Percentiles rank a stretch among this genome's conserved stretches.
phyloP scores from a whole-genome alignment of 2,797 vertebrate genomes.

The Holocentrus rufus region DNA sequence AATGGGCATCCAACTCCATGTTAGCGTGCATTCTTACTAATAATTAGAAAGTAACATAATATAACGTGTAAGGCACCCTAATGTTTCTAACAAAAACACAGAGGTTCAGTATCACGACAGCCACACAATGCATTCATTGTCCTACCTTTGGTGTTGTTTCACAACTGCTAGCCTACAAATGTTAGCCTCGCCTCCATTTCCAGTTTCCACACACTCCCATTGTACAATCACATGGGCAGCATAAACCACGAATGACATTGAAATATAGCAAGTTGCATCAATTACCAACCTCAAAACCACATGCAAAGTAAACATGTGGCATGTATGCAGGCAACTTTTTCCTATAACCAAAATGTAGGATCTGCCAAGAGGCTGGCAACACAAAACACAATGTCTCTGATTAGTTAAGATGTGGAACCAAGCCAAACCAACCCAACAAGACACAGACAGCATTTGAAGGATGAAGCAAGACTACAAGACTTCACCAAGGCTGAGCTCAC shows the following conservation, averaged over 20 bases:
- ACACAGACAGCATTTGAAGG: constrained; percentile 45
- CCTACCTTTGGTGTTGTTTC: constrained; percentile 38
- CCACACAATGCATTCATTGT: constrained; percentile 5
- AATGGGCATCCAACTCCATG: neutral
- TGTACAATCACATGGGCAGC: constrained; percentile 38
- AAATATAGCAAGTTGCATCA: constrained; percentile 47
- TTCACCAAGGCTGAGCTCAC: constrained; percentile 43
- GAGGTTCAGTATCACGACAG: neutral
- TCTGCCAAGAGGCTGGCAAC: constrained; percentile 49
- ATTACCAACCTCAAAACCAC: constrained; percentile 29
- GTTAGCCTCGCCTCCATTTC: constrained; percentile 37
- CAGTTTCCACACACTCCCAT: constrained; percentile 46
- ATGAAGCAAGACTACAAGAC: constrained; percentile 43
- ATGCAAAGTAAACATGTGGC: constrained; percentile 30
- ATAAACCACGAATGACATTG: constrained; percentile 43
- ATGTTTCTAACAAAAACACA: neutral
- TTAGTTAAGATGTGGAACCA: constrained; percentile 52
- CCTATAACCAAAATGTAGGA: constrained; percentile 15
- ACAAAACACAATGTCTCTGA: constrained; percentile 36
- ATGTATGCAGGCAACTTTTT: constrained; percentile 36
- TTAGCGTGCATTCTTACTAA: constrained; percentile 25
- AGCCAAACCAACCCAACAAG: constrained; percentile 46
- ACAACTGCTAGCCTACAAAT: constrained; percentile 18
- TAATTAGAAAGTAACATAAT: constrained; percentile 21
- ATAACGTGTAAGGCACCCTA: constrained; percentile 4